Conservation (phyloP, 2,888 invertebrate genomes). For the Eilema caniola region DNA sequence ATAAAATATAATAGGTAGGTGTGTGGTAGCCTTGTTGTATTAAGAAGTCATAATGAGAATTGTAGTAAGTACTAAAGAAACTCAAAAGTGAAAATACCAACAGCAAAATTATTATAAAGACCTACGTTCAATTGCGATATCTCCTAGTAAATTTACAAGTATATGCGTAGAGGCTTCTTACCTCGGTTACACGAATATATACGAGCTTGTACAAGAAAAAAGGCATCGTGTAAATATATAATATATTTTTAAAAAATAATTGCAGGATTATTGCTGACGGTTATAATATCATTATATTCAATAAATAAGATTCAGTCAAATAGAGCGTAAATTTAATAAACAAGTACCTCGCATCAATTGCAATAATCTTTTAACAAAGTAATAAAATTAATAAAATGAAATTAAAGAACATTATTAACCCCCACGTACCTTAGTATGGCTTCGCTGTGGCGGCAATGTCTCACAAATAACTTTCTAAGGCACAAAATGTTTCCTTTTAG, state of each 20-base stretch:
- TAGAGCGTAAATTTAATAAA: background rate
- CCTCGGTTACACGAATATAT: background rate
- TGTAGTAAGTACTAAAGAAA: conserved; percentile 27
- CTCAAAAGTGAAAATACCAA: conserved; percentile 44
- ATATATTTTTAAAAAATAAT: background rate
- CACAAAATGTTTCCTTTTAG: conserved; percentile 51
- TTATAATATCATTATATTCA: background rate
- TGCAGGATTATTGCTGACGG: background rate
- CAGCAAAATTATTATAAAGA: conserved; percentile 42
- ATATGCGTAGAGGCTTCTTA: background rate
- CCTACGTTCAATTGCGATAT: conserved; percentile 23
- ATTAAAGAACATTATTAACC: conserved; percentile 1
- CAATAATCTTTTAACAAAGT: background rate
- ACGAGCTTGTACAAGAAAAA: conserved; percentile 13
- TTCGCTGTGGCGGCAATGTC: conserved; percentile 27
- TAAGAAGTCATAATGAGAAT: background rate
- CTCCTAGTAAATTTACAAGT: conserved; percentile 15
- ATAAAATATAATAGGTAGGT: background rate
- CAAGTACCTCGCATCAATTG: background rate
- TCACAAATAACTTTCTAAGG: conserved; percentile 52
- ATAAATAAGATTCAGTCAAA: background rate
- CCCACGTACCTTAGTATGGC: conserved; percentile 51
- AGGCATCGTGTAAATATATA: conserved; percentile 11
- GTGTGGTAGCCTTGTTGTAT: background rate
- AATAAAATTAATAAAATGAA: conserved; percentile 18